Evolutionary conservation across 2,113 vertebrate species (phyloP).

Genomic region (Cyanocitta stelleri): DNA sequence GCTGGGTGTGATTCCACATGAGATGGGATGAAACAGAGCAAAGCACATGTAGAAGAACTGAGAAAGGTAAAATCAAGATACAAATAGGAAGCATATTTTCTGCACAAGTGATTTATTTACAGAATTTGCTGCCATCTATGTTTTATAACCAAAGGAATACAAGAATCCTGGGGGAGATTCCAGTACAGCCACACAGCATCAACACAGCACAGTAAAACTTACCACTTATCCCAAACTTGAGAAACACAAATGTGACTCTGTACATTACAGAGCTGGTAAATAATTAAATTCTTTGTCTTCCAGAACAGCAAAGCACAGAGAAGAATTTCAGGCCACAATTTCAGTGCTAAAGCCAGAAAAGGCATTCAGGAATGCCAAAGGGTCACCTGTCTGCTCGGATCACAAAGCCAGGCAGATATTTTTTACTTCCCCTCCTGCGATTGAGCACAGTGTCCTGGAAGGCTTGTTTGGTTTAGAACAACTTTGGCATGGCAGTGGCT

Average conservation of each 20-base stretch:
- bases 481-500: not conserved
- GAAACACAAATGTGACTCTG: not conserved
- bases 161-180: not conserved
- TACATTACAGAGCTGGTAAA: not conserved
- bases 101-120: not conserved
- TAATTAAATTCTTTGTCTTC: not conserved
- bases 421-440: not conserved
- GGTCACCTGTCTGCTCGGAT: not conserved
- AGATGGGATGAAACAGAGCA: not conserved
- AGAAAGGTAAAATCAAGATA: not conserved
- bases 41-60: not conserved
- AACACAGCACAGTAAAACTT: not conserved
- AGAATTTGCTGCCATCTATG: not conserved
- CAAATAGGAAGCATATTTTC: not conserved
- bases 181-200: not conserved
- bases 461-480: not conserved
- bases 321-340: not conserved
- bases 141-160: not conserved
- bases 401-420: not conserved
- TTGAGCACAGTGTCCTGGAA: not conserved
- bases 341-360: not conserved
- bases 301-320: not conserved
- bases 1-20: not conserved
- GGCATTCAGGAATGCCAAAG: not conserved
- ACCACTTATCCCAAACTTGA: not conserved